phyloP scores from a whole-genome alignment of 2,888 invertebrate genomes.

The Hypomecis atomaria region DNA sequence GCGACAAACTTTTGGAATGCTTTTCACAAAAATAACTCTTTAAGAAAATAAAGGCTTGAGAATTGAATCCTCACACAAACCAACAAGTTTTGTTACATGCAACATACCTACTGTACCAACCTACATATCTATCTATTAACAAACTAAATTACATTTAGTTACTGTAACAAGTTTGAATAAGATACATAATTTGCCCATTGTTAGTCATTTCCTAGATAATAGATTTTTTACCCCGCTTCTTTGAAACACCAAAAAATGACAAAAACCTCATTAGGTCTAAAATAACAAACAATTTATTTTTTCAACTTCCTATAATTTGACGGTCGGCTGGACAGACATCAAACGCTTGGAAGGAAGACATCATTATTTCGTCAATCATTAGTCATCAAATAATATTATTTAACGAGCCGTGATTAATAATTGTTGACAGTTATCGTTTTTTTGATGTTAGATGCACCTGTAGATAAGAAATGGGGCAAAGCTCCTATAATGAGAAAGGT shows the following conservation, averaged over 20 bases:
- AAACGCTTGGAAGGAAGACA: constrained; percentile 59
- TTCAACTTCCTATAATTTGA: constrained; percentile 62
- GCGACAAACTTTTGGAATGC: too few species aligned
- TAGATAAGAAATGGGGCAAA: neutral
- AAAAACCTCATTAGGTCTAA: constrained; percentile 42
- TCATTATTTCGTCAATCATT: constrained; percentile 70
- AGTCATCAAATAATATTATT: constrained; percentile 51
- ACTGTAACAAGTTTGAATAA: neutral
- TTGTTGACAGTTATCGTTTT: constrained; percentile 25
- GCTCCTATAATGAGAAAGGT: neutral
- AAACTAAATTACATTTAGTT: too few species aligned
- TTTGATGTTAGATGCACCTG: constrained; percentile 24
- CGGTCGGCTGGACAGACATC: constrained; percentile 57
- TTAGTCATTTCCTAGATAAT: constrained; percentile 1
- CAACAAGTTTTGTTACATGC: too few species aligned
- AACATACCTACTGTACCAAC: too few species aligned
- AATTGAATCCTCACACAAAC: too few species aligned
- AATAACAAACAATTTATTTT: constrained; percentile 52
- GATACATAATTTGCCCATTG: neutral
- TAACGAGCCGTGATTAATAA: constrained; percentile 33
- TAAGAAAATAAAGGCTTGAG: too few species aligned
- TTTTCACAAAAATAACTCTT: too few species aligned
- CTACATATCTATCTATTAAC: too few species aligned
- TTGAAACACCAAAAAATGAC: constrained; percentile 27
- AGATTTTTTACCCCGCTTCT: constrained; percentile 12